Evolutionary conservation across 2,888 invertebrate genomes (phyloP).

Genomic region (Protula sp.): DNA sequence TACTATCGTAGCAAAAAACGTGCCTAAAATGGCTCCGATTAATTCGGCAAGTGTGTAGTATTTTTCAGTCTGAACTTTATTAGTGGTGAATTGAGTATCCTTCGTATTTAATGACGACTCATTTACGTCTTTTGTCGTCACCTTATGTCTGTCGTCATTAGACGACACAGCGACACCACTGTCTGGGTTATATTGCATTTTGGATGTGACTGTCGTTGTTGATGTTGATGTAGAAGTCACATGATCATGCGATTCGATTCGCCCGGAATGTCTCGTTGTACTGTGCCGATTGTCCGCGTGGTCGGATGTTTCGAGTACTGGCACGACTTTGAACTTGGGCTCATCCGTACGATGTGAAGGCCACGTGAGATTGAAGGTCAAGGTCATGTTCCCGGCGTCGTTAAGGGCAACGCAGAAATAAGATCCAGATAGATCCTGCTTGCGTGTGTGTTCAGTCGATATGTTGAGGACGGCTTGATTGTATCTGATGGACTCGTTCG

Average conservation of each 20-base stretch:
- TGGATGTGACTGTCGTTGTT: background rate
- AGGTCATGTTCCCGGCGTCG: slow-evolving; percentile 49
- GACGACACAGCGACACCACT: background rate
- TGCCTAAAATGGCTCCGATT: slow-evolving; percentile 49
- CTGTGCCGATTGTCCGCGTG: background rate
- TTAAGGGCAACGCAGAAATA: slow-evolving; percentile 50
- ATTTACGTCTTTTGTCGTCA: background rate
- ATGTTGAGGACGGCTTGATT: background rate
- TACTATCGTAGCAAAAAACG: slow-evolving; percentile 45
- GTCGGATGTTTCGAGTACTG: background rate
- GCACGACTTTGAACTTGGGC: background rate
- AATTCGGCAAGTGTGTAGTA: slow-evolving; percentile 43
- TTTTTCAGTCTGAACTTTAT: background rate
- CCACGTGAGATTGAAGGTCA: slow-evolving; percentile 48
- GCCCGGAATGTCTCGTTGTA: no score
- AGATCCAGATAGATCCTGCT: slow-evolving; percentile 22
- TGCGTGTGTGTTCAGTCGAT: background rate
- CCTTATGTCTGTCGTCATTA: background rate
- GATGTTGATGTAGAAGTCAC: background rate
- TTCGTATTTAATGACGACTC: background rate
- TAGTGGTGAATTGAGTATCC: background rate
- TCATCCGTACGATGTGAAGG: background rate
- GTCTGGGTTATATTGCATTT: background rate
- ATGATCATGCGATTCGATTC: background rate
- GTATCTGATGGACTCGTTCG: background rate